phyloP scores from a whole-genome alignment of 37 sponge, comb jelly and placozoan genomes.

The Cliona cf. orientalis region DNA sequence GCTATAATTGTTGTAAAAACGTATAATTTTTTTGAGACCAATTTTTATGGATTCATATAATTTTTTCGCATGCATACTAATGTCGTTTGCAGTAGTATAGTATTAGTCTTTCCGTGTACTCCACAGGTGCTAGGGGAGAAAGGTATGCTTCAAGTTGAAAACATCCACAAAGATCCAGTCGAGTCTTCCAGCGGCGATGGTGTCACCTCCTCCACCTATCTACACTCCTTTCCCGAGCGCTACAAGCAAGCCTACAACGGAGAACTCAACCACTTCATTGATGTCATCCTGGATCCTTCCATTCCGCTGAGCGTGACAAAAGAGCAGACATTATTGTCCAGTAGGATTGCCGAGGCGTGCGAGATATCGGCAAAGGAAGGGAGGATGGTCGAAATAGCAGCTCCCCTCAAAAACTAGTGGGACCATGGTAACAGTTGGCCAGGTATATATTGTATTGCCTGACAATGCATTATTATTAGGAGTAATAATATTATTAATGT shows the following conservation, averaged over 20 bases:
- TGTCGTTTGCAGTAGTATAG: too few relatives aligned
- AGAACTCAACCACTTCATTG: conserved; percentile 64
- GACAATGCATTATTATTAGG: too few relatives aligned
- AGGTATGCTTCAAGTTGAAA: conserved; percentile 70
- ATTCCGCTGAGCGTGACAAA: conserved; percentile 16
- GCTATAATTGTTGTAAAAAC: too few relatives aligned
- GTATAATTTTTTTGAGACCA: too few relatives aligned
- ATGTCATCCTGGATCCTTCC: conserved; percentile 46
- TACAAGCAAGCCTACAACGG: conserved; percentile 49
- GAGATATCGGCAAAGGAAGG: conserved; percentile 50
- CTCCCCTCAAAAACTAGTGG: too few relatives aligned
- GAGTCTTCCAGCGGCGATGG: conserved; percentile 6
- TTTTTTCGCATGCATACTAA: too few relatives aligned
- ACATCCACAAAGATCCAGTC: conserved; percentile 39
- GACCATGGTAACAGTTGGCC: too few relatives aligned
- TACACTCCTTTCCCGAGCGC: conserved; percentile 80
- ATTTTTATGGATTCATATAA: too few relatives aligned
- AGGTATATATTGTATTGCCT: too few relatives aligned
- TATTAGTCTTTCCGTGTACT: background rate
- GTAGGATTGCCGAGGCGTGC: conserved; percentile 65
- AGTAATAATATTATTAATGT: too few relatives aligned
- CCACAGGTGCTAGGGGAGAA: conserved; percentile 70
- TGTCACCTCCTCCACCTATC: background rate
- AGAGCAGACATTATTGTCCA: conserved; percentile 40
- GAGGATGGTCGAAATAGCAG: too few relatives aligned